phyloP scores from a whole-genome alignment of 2,113 vertebrate species.

The Cyphomyrus discorhynchus region DNA sequence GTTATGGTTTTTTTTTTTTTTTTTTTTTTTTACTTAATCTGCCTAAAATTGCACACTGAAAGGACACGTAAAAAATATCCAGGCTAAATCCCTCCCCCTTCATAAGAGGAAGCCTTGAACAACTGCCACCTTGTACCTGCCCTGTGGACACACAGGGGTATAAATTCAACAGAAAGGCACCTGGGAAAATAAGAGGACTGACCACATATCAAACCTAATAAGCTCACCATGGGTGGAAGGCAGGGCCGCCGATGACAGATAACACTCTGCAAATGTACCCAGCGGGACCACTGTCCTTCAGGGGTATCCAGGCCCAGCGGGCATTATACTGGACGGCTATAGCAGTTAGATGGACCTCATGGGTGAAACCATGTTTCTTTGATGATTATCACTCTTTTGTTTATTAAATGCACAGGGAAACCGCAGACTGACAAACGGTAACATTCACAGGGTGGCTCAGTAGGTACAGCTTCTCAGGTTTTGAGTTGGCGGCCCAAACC shows the following conservation, averaged over 20 bases:
- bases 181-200: slow-evolving; percentile 59
- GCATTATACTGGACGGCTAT: not conserved
- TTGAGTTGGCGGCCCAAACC: not conserved
- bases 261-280: slow-evolving; percentile 40
- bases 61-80: slow-evolving; percentile 26
- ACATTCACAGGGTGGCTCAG: not conserved
- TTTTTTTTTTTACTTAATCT: not conserved
- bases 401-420: not conserved
- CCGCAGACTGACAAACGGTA: too few species aligned
- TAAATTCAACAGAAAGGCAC: slow-evolving; percentile 55
- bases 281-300: not conserved
- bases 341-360: not conserved
- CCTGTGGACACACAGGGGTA: slow-evolving; percentile 46
- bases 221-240: slow-evolving; percentile 45
- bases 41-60: not conserved
- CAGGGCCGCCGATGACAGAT: slow-evolving; percentile 55
- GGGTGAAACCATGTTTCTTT: not conserved
- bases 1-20: not conserved
- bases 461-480: not conserved
- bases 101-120: slow-evolving; percentile 46
- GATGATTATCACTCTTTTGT: not conserved
- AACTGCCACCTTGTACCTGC: slow-evolving; percentile 49
- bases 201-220: slow-evolving; percentile 60
- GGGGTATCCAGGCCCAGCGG: not conserved
- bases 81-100: not conserved